A percentile compares a stretch with the other conserved stretches of the same genome.
These are phyloP conservation scores for Drosophila oshimai DNA, from an alignment of 1,140 invertebrate genomes.

Conservation along the genomic window DNA sequence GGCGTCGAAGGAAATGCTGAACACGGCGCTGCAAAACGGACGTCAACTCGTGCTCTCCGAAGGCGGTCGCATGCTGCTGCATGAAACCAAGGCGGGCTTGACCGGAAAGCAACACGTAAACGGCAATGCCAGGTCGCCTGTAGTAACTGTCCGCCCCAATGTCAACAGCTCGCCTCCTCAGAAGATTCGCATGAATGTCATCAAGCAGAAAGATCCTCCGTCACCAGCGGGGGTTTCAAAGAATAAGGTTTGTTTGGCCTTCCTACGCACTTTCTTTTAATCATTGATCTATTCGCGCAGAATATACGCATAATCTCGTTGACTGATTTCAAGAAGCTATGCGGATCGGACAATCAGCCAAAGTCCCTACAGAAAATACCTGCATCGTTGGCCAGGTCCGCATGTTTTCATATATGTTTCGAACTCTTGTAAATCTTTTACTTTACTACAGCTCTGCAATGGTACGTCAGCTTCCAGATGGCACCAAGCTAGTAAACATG, in stretches of 20 bases:
- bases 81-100: constrained; percentile 81
- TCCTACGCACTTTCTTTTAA: background rate
- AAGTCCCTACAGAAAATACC: constrained; percentile 74
- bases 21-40: constrained; percentile 91
- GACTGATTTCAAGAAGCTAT: constrained; percentile 77
- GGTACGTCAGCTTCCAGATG: constrained; percentile 65
- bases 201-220: constrained; percentile 51
- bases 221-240: constrained; percentile 47
- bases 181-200: constrained; percentile 70
- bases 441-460: constrained; percentile 46
- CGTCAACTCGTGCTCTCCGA: constrained; percentile 91
- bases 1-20: constrained; percentile 84
- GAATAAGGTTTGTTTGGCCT: constrained; percentile 55
- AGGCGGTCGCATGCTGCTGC: constrained; percentile 90
- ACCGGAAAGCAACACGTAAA: constrained; percentile 51
- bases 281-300: constrained; percentile 17
- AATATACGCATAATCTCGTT: constrained; percentile 79
- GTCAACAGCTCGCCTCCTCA: constrained; percentile 42
- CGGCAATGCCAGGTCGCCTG: constrained; percentile 20
- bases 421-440: background rate
- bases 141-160: constrained; percentile 21
- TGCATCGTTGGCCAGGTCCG: constrained; percentile 61
- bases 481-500: constrained; percentile 69
- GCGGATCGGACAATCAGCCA: constrained; percentile 53
- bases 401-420: background rate